phyloP scores from a whole-genome alignment of 2,797 vertebrate species.

The Tarsius wallacei region DNA sequence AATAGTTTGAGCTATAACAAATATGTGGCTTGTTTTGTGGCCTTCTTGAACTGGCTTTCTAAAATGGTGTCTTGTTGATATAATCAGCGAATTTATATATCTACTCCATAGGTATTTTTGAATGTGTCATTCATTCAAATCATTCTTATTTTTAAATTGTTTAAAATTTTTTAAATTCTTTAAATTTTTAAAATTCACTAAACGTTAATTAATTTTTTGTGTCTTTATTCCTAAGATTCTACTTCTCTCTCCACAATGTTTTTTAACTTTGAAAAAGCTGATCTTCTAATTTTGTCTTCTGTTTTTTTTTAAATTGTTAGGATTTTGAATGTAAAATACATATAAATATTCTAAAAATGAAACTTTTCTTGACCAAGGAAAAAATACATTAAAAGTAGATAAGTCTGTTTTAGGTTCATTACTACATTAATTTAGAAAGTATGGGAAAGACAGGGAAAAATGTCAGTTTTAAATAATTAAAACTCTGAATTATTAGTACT shows the following conservation, averaged over 20 bases:
- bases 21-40: conserved; percentile 14
- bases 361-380: conserved; percentile 26
- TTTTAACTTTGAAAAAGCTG: neutral
- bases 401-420: conserved; percentile 69
- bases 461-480: conserved; percentile 79
- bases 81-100: conserved; percentile 12
- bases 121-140: conserved; percentile 33
- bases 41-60: neutral
- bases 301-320: conserved; percentile 58
- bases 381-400: conserved; percentile 65
- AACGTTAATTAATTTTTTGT: neutral
- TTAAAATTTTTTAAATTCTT: neutral
- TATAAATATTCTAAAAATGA: conserved; percentile 63
- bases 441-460: conserved; percentile 62
- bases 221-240: neutral
- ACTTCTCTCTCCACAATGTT: neutral
- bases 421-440: conserved; percentile 69
- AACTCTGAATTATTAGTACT: conserved; percentile 71
- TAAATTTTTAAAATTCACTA: neutral
- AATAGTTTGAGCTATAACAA: neutral
- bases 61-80: neutral
- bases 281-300: neutral
- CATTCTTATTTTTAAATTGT: conserved; percentile 10
- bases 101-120: neutral
- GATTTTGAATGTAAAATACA: conserved; percentile 57